A percentile compares a stretch with the other conserved stretches of the same genome.
Conservation (phyloP, 2,797 vertebrate genomes). For the Cossypha dichroa region DNA sequence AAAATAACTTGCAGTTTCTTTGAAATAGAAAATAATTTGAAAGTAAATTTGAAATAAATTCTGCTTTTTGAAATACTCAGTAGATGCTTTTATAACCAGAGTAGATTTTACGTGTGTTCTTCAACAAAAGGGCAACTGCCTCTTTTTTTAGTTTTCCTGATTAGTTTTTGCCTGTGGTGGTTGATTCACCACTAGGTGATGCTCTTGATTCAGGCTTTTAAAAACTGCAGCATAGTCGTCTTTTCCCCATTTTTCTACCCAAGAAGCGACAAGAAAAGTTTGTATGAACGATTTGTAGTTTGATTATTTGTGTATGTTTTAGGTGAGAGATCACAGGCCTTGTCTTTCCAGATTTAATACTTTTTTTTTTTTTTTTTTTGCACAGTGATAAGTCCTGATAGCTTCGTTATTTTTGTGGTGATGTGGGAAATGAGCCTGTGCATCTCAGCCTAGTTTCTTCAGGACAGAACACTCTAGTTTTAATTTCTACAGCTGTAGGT, state of each 20-base stretch:
- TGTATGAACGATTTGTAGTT: not conserved
- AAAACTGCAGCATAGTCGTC: rapidly evolving
- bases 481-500: not conserved
- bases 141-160: not conserved
- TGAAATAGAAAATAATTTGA: not conserved
- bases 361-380: not conserved
- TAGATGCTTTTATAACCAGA: not conserved
- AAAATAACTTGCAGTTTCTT: not conserved
- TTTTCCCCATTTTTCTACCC: not conserved
- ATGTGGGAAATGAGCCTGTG: not conserved
- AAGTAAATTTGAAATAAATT: not conserved
- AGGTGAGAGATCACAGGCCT: not conserved
- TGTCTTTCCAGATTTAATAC: not conserved
- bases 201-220: not conserved
- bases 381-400: not conserved
- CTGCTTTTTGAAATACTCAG: not conserved
- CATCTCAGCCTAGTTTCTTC: not conserved
- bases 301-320: not conserved
- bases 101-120: not conserved
- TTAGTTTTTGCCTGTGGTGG: not conserved
- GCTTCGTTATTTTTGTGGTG: not conserved
- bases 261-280: not conserved
- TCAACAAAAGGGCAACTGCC: not conserved
- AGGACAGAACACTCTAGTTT: not conserved
- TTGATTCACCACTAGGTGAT: slow-evolving; percentile 30